These are phyloP conservation scores for Copidosoma aretas DNA, from an alignment of 2,888 invertebrate genomes.

Conservation along the genomic window DNA sequence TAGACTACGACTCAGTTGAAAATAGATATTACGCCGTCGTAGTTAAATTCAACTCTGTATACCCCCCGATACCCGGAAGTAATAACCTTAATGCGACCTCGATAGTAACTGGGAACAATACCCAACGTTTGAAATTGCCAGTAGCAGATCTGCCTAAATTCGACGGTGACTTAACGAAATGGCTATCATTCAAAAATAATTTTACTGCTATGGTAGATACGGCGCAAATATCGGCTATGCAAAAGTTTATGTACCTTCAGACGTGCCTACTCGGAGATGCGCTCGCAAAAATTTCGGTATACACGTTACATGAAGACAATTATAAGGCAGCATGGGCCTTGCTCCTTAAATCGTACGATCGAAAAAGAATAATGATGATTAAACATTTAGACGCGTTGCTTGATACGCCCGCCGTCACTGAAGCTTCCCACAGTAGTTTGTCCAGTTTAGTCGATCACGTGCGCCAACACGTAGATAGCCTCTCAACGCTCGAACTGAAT, in stretches of 20 bases:
- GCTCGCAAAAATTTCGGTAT: constrained; percentile 30
- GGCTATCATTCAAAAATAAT: background rate
- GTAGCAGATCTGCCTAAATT: background rate
- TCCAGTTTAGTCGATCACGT: constrained; percentile 34
- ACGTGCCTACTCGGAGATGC: constrained; percentile 29
- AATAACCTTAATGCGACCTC: background rate
- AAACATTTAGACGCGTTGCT: constrained; percentile 38
- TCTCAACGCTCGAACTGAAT: constrained; percentile 31
- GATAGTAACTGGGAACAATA: background rate
- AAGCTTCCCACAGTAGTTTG: constrained; percentile 28
- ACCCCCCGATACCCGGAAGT: background rate
- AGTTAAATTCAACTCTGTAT: background rate
- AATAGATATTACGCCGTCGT: background rate
- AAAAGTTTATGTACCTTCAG: constrained; percentile 30
- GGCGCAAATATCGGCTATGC: constrained; percentile 20
- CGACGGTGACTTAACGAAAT: background rate
- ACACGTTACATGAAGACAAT: constrained; percentile 30
- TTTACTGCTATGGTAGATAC: background rate
- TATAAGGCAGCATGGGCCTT: constrained; percentile 33
- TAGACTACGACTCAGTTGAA: background rate
- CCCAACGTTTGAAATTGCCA: background rate
- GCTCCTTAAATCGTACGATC: constrained; percentile 33
- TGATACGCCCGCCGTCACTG: constrained; percentile 20
- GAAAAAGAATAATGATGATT: constrained; percentile 25
- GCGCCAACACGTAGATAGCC: constrained; percentile 35